Base-by-base conservation (phyloP, 2,888 invertebrate species). In the Gymnoscelis rufifasciata region DNA sequence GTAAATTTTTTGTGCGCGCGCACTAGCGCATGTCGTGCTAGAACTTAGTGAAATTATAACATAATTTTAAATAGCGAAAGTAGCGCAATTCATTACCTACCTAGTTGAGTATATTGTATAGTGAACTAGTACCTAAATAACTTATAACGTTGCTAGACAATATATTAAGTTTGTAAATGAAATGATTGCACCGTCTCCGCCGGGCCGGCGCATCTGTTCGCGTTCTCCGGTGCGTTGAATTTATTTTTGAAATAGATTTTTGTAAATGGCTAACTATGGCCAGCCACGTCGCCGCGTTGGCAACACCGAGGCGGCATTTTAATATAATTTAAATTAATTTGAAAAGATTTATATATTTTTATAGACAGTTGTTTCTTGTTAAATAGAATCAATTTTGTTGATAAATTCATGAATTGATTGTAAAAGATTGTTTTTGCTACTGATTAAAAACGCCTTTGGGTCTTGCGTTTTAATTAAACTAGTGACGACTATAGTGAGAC, bases 351-450 rank as follows among this genome's bases (percentile, higher is more conserved):
- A 83, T 84, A 86, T 87, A 86, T 87, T 84, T 86, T 86, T 83
- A 83, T 87, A 87, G 78, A 71, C 71, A 71, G 79, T 87, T 84
- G 71, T 84, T 86, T 82, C 52, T 78, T 83, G 86, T 86, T 86
- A 71, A 71, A 74, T 75, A 78, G 72, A 77, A 82, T 79, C 77
- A 73, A 77, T 83, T 86, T 84, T 78, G 83, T 84, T 84, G 71
- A 71, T 60, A 62, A 60, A 57, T 54, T 57, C 49, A 51, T 57
- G 49, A 52, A 47, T 70, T 69, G 56, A 64, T 44, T 60, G 48
- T 62, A 62, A 61, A 61, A 58, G 55, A 50, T 68, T 35, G 35
- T 61, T 67, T 66, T 65, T 57, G 59, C 60, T 59, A 59, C 52
- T 45, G 38, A 46, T 59, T 19, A 19, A 57, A 54, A 52, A 54